phyloP scores from a whole-genome alignment of 2,888 invertebrate species.

The Orchesella flavescens region DNA sequence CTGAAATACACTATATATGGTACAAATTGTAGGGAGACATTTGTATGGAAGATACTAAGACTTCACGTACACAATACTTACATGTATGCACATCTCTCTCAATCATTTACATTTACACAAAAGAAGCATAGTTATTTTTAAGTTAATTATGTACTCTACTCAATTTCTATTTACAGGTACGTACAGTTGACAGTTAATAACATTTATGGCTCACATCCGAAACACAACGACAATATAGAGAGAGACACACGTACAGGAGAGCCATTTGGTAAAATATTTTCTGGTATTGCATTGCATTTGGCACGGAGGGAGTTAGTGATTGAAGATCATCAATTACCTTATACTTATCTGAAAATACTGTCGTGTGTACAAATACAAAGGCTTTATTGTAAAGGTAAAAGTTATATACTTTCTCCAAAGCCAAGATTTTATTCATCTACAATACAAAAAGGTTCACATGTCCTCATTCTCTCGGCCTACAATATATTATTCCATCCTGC shows the following conservation, averaged over 20 bases:
- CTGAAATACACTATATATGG: no score
- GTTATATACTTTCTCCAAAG: no score
- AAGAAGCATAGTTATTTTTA: background rate
- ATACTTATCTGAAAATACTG: conserved; percentile 13
- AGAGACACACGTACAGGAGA: no score
- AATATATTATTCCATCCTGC: no score
- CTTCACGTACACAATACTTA: background rate
- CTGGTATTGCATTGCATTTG: conserved; percentile 44
- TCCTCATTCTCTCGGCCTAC: no score
- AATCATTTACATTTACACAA: background rate
- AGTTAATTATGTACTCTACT: background rate
- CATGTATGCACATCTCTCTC: background rate
- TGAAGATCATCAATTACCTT: background rate
- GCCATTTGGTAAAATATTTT: background rate
- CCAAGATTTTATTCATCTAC: no score
- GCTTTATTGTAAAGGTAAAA: no score
- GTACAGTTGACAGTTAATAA: conserved; percentile 8
- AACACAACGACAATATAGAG: background rate
- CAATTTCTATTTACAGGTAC: conserved; percentile 50
- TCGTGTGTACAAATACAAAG: background rate
- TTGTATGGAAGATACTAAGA: background rate
- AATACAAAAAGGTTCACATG: no score
- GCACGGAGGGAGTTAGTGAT: conserved; percentile 46
- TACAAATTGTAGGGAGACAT: background rate
- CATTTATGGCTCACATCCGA: background rate